phyloP scores from a whole-genome alignment of 2,888 invertebrate genomes.

The Drosophila siamana region DNA sequence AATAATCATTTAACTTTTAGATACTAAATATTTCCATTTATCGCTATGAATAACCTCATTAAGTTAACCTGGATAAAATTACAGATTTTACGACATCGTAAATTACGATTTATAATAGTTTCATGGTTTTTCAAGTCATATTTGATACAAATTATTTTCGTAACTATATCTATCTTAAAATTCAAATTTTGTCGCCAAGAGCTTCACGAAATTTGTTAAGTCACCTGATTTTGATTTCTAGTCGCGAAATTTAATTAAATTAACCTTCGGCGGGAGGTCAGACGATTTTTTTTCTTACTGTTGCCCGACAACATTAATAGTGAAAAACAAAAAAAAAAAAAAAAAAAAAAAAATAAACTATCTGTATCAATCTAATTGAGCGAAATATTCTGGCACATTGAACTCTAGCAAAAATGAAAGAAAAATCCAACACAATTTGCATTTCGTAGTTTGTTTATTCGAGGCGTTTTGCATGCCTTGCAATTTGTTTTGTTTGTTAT shows the following conservation, averaged over 20 bases:
- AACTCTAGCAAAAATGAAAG: slow-evolving; percentile 32
- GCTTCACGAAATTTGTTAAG: slow-evolving; percentile 20
- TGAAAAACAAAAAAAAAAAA: slow-evolving; percentile 7
- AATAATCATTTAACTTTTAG: not conserved
- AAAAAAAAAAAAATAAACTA: not conserved
- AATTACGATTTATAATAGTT: not conserved
- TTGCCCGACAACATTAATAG: too few species aligned
- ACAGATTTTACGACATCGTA: not conserved
- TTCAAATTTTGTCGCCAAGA: not conserved
- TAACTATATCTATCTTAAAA: too few species aligned
- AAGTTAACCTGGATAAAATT: not conserved
- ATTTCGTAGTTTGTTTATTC: slow-evolving; percentile 20
- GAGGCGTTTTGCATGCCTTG: slow-evolving; percentile 14
- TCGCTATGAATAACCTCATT: not conserved
- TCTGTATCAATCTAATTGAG: slow-evolving; percentile 13
- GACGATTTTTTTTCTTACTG: not conserved
- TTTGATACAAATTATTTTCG: not conserved
- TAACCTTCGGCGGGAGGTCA: slow-evolving; percentile 54
- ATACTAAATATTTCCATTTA: not conserved
- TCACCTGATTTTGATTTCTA: slow-evolving; percentile 16
- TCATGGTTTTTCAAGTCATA: not conserved
- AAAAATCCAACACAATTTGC: slow-evolving; percentile 12
- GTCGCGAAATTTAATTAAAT: slow-evolving; percentile 37
- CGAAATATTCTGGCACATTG: slow-evolving; percentile 39
- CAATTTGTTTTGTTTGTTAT: slow-evolving; percentile 43